phyloP scores from a whole-genome alignment of 2,888 invertebrate genomes.

The Pollenia labialis region DNA sequence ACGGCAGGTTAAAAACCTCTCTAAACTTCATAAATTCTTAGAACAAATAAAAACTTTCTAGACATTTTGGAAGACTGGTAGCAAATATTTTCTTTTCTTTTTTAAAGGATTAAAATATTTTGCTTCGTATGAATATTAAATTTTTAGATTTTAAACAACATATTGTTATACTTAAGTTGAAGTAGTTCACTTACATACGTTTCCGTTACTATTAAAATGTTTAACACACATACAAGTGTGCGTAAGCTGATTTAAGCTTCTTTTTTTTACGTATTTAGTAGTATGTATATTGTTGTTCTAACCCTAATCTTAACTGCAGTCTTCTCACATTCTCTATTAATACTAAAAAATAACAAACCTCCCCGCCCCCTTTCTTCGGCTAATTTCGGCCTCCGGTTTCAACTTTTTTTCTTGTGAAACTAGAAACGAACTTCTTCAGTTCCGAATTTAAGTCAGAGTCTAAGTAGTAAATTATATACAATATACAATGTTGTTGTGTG shows the following conservation, averaged over 20 bases:
- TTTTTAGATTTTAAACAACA: slow-evolving; percentile 28
- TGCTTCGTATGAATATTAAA: slow-evolving; percentile 23
- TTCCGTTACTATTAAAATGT: slow-evolving; percentile 19
- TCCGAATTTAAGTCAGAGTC: slow-evolving; percentile 20
- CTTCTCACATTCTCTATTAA: slow-evolving; percentile 26
- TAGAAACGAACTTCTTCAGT: slow-evolving; percentile 31
- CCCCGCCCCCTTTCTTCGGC: background rate
- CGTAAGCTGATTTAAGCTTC: background rate
- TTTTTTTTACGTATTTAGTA: background rate
- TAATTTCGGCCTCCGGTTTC: slow-evolving; percentile 15
- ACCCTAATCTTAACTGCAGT: slow-evolving; percentile 41
- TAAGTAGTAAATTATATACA: slow-evolving; percentile 14
- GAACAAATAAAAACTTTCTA: slow-evolving; percentile 37
- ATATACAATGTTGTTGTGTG: background rate
- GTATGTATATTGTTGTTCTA: background rate
- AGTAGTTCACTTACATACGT: slow-evolving; percentile 6
- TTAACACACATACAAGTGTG: background rate
- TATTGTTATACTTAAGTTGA: background rate
- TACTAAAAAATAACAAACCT: background rate
- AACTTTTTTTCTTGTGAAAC: slow-evolving; percentile 9
- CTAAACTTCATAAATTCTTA: too few relatives aligned
- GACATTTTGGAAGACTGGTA: slow-evolving; percentile 25
- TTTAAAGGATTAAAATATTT: slow-evolving; percentile 13
- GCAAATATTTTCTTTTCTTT: slow-evolving; percentile 33
- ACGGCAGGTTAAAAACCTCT: too few relatives aligned